phyloP scores from a whole-genome alignment of 2,888 invertebrate genomes.

The Papilio demoleus region DNA sequence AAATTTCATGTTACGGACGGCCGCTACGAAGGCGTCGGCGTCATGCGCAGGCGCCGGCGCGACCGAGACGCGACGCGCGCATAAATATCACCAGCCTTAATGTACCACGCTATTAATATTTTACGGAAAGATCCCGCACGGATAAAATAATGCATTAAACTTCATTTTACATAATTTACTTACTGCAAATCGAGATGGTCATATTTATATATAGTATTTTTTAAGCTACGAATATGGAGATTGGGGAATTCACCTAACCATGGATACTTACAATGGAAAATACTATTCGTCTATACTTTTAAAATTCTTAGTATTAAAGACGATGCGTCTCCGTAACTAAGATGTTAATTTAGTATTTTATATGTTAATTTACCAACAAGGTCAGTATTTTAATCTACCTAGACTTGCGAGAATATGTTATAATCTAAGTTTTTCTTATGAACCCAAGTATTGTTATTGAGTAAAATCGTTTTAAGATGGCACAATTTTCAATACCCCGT shows the following conservation, averaged over 20 bases:
- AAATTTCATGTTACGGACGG: slow-evolving; percentile 63
- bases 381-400: not conserved
- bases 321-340: not conserved
- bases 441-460: not conserved
- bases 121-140: slow-evolving; percentile 49
- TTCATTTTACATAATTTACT: not conserved
- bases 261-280: not conserved
- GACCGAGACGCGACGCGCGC: slow-evolving; percentile 49
- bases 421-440: not conserved
- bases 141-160: slow-evolving; percentile 16
- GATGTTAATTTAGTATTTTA: not conserved
- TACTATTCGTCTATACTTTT: not conserved
- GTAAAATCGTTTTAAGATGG: not conserved
- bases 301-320: not conserved
- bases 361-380: not conserved
- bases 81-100: slow-evolving; percentile 49
- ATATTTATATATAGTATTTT: not conserved
- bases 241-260: not conserved
- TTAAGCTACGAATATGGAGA: not conserved
- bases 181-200: not conserved
- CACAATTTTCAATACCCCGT: slow-evolving; percentile 14
- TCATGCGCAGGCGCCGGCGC: slow-evolving; percentile 65
- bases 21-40: slow-evolving; percentile 59
- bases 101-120: slow-evolving; percentile 52
- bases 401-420: not conserved